These are phyloP conservation scores for Globodera rostochiensis DNA, from an alignment of 1,140 invertebrate species.

Conservation along the genomic window DNA sequence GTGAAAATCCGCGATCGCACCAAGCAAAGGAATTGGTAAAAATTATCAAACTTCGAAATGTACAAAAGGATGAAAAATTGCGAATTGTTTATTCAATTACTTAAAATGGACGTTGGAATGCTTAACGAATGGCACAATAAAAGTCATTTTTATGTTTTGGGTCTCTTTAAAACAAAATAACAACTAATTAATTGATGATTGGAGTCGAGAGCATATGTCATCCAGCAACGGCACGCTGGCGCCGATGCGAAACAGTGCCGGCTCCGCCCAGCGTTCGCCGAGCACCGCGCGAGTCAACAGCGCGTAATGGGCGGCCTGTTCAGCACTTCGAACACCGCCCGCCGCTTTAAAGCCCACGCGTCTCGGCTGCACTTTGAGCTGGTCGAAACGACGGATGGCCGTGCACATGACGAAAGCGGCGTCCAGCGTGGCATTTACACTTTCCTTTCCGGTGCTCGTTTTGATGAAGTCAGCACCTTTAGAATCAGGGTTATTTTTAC, in stretches of 20 bases:
- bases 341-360: slow-evolving; percentile 77
- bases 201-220: slow-evolving; percentile 38
- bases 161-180: not conserved
- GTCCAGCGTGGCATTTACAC: slow-evolving; percentile 87
- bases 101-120: not conserved
- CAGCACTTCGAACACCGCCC: slow-evolving; percentile 85
- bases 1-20: no score
- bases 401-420: slow-evolving; percentile 89
- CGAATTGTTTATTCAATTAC: no score
- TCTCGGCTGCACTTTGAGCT: slow-evolving; percentile 51
- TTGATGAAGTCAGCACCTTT: slow-evolving; percentile 92
- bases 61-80: no score
- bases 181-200: slow-evolving; percentile 1
- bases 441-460: slow-evolving; percentile 97
- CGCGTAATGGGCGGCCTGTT: slow-evolving; percentile 85
- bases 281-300: slow-evolving; percentile 81
- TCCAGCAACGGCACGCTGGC: slow-evolving; percentile 82
- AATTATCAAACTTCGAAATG: no score
- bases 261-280: slow-evolving; percentile 82
- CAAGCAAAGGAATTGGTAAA: no score
- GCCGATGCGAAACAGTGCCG: slow-evolving; percentile 86
- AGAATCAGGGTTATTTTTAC: not conserved
- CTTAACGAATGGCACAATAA: not conserved
- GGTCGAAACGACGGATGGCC: slow-evolving; percentile 83
- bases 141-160: not conserved